phyloP scores from a whole-genome alignment of 2,797 vertebrate genomes.

The Takifugu ocellatus region DNA sequence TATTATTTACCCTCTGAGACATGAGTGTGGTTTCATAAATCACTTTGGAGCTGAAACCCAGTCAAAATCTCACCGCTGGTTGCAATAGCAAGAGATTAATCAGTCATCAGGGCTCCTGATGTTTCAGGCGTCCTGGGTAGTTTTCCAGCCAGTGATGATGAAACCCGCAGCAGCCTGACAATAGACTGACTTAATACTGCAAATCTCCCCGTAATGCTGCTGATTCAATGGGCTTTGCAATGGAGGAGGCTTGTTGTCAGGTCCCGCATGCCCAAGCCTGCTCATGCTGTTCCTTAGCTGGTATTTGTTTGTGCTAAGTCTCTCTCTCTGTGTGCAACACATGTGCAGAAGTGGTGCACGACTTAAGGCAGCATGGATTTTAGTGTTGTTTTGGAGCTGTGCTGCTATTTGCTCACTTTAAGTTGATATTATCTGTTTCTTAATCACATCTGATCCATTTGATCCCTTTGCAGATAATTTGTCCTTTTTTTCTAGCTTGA shows the following conservation, averaged over 20 bases:
- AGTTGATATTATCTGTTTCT: too few relatives aligned
- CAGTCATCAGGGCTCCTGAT: slow-evolving; percentile 3
- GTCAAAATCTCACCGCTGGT: background rate
- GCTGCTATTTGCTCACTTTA: too few relatives aligned
- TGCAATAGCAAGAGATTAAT: slow-evolving; percentile 12
- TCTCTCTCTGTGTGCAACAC: slow-evolving; percentile 17
- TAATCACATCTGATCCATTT: too few relatives aligned
- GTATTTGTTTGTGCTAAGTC: slow-evolving; percentile 38
- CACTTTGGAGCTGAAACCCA: slow-evolving; percentile 4
- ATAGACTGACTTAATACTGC: slow-evolving; percentile 17
- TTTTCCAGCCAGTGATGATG: slow-evolving; percentile 25
- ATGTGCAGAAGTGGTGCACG: slow-evolving; percentile 13
- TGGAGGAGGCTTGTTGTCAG: slow-evolving; percentile 22
- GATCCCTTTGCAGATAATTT: background rate
- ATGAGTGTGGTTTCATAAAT: background rate
- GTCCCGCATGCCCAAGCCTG: slow-evolving; percentile 52
- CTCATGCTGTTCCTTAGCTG: slow-evolving; percentile 50
- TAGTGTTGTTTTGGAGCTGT: background rate
- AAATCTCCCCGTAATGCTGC: slow-evolving; percentile 20
- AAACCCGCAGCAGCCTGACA: slow-evolving; percentile 16
- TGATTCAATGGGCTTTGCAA: slow-evolving; percentile 38
- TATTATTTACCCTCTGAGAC: background rate
- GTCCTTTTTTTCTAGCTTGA: slow-evolving; percentile 2
- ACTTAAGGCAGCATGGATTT: too few relatives aligned
- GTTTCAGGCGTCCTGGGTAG: slow-evolving; percentile 6